Evolutionary conservation across 2,797 vertebrate genomes (phyloP), one percentile per base, ranked within the genome.

Genomic region (Oryzias dopingdopingensis): DNA sequence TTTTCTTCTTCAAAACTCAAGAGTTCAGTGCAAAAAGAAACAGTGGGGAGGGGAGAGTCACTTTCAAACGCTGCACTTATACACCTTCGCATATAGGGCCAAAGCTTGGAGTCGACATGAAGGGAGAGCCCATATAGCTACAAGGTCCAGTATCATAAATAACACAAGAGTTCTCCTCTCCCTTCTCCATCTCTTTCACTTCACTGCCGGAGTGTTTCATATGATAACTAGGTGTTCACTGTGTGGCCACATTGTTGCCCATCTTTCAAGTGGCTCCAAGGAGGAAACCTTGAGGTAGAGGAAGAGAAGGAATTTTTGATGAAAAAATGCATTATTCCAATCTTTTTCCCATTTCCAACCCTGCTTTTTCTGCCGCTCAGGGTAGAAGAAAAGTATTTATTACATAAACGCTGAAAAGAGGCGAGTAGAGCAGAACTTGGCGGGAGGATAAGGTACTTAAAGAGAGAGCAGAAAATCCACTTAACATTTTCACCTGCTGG

Each of bases 171-270:
- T 86, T 80, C 79, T 84, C 79, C 75, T 81, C 80, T 85, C 63
- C 79, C 73, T 74, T 77, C 79, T 79, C 84, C 63, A 32, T 78
- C 82, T 88, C 84, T 81, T 78, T 82, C 84, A 80, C 88, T 85
- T 88, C 88, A 85, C 86, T 71, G 82, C 78, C 49, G 58, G 84
- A 85, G 82, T 87, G 91, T 93, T 93, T 93, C 91, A 92, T 93
- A 93, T 93, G 92, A 89, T 91, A 93, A 93, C 88, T 86, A 93
- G 91, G 83, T 89, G 88, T 92, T 92, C 89, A 86, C 88, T 87
- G 87, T 91, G 90, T 91, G 90, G 89, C 89, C 92, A 86, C 85
- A 89, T 86, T 91, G 89, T 91, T 89, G 89, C 85, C 89, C 79
- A 86, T 75, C 92, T 92, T 93, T 93, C 91, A 93, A 91, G 88